Percentiles rank a stretch among this genome's conserved stretches.
Evolutionary conservation across 2,888 invertebrate species (phyloP).

Genomic region (Drosophila hamatofila): DNA sequence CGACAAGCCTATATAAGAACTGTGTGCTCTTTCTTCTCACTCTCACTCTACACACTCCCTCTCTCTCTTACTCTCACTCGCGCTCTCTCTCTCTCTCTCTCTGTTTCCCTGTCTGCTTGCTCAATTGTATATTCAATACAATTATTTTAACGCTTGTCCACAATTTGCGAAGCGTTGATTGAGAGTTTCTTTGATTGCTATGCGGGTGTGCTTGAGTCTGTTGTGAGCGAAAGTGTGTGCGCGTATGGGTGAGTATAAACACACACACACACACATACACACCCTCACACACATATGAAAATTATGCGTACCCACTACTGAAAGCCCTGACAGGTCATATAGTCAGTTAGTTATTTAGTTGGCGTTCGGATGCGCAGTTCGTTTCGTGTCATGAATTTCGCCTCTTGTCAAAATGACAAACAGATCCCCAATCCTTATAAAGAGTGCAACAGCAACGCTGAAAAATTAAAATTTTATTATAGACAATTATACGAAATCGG

Average conservation of each 20-base stretch:
- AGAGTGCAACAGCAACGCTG: conserved; percentile 29
- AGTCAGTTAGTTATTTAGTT: conserved; percentile 25
- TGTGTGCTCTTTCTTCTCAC: conserved; percentile 2
- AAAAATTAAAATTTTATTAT: conserved; percentile 45
- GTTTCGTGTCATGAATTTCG: conserved; percentile 38
- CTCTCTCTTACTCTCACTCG: conserved; percentile 11
- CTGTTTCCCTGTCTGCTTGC: conserved; percentile 13
- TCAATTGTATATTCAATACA: conserved; percentile 47
- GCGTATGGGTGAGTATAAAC: conserved; percentile 14
- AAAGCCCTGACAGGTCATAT: conserved; percentile 55
- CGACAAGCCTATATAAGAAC: conserved; percentile 12
- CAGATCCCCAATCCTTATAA: conserved; percentile 58
- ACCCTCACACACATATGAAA: conserved; percentile 55
- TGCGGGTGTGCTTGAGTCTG: conserved; percentile 31
- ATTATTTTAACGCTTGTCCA: conserved; percentile 70
- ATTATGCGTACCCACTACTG: conserved; percentile 34
- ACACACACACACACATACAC: conserved; percentile 16
- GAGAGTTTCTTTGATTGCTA: conserved; percentile 75
- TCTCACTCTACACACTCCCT: conserved; percentile 4
- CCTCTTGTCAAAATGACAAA: conserved; percentile 40
- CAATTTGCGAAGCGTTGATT: conserved; percentile 76
- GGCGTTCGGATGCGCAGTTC: conserved; percentile 46
- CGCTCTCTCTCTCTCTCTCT: neutral
- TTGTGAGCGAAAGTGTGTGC: conserved; percentile 1
- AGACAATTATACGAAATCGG: conserved; percentile 41